Evolutionary conservation across 2,113 vertebrate genomes (phyloP).

Genomic region (Aptenodytes patagonicus): DNA sequence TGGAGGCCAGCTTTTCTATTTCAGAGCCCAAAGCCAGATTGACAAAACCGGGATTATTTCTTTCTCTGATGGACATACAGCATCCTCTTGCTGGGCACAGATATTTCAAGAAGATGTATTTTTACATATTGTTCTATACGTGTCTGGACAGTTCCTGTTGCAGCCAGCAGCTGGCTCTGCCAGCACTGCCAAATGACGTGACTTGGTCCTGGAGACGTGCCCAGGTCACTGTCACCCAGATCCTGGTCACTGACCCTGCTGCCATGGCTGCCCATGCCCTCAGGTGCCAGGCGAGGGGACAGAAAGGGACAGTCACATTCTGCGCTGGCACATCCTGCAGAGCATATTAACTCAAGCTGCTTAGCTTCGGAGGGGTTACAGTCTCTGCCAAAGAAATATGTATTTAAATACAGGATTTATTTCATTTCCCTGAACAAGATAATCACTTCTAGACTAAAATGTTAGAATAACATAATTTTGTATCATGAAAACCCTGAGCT

Average conservation of each 20-base stretch:
- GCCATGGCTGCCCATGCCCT: neutral
- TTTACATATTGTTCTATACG: neutral
- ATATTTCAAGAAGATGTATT: neutral
- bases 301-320: neutral
- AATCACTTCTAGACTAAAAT: neutral
- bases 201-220: neutral
- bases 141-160: neutral
- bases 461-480: neutral
- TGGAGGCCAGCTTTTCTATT: neutral
- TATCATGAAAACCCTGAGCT: neutral
- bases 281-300: neutral
- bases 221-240: neutral
- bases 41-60: rapidly evolving
- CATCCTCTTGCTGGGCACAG: neutral
- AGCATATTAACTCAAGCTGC: neutral
- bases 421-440: conserved; percentile 10
- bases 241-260: neutral
- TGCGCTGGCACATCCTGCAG: neutral
- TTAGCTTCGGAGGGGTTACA: neutral
- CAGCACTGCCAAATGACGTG: rapidly evolving
- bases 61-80: neutral
- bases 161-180: neutral
- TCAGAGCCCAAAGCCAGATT: neutral
- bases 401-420: conserved; percentile 9
- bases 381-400: neutral